Percentiles rank a stretch among this genome's conserved stretches.
Evolutionary conservation across 2,113 vertebrate species (phyloP).

Genomic region (Phalacrocorax carbo): DNA sequence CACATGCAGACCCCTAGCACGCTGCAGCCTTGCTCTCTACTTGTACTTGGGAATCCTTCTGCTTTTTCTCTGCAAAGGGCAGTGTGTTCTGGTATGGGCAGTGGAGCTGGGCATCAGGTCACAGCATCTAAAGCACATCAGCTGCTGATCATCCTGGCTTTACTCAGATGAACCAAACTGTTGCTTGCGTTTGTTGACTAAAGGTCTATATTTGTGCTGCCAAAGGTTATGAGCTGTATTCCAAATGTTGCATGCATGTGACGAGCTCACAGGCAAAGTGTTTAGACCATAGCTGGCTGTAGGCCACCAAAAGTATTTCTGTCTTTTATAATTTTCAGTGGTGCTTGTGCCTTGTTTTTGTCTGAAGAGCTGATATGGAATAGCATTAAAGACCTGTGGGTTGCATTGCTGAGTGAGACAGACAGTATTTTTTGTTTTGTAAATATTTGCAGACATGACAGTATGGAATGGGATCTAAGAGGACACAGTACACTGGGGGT

Average conservation of each 20-base stretch:
- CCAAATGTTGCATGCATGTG: neutral
- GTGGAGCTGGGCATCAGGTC: neutral
- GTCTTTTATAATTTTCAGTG: neutral
- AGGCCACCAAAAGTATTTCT: constrained; percentile 25
- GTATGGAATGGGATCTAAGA: neutral
- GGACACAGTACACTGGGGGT: neutral
- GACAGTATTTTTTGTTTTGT: neutral
- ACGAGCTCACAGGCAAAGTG: neutral
- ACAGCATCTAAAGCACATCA: neutral
- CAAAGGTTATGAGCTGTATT: neutral
- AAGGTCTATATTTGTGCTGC: neutral
- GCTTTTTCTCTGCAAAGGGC: neutral
- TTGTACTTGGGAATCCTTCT: neutral
- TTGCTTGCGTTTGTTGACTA: neutral
- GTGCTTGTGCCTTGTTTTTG: constrained; percentile 25
- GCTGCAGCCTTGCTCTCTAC: neutral
- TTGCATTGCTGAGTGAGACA: neutral
- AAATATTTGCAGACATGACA: constrained; percentile 26
- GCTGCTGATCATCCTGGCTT: neutral
- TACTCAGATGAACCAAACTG: neutral
- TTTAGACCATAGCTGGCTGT: constrained; percentile 17
- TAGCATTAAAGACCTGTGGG: constrained; percentile 9
- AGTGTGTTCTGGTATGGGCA: neutral
- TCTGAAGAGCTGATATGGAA: constrained; percentile 22
- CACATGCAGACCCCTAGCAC: rapidly evolving